Conservation (phyloP, 2,888 invertebrate genomes). For the Tenthredo distinguenda region DNA sequence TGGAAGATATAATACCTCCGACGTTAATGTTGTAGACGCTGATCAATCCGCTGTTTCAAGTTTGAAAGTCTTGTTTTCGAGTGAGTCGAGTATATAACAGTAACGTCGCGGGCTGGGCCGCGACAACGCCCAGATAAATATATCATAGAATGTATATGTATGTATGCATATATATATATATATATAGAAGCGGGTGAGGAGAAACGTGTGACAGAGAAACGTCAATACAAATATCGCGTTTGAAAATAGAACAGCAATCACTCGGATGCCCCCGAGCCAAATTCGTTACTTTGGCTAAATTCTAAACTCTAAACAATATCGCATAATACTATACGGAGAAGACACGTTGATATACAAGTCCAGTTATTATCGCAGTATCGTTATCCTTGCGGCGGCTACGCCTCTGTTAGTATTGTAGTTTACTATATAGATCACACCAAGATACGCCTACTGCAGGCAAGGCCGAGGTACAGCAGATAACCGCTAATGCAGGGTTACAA, state of each 20-base stretch:
- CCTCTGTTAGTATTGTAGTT: slow-evolving; percentile 39
- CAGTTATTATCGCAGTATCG: slow-evolving; percentile 34
- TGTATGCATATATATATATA: neutral
- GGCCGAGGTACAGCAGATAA: slow-evolving; percentile 35
- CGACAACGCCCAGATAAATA: slow-evolving; percentile 50
- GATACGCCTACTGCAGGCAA: slow-evolving; percentile 41
- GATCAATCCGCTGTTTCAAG: slow-evolving; percentile 10
- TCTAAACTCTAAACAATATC: neutral
- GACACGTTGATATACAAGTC: neutral
- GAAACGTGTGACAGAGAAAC: neutral
- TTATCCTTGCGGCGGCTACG: slow-evolving; percentile 10
- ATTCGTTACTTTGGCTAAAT: slow-evolving; percentile 3
- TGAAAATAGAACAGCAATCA: slow-evolving; percentile 35
- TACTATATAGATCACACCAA: slow-evolving; percentile 34
- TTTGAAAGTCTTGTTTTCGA: slow-evolving; percentile 16
- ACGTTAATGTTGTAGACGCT: neutral
- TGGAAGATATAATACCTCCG: neutral
- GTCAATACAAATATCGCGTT: slow-evolving; percentile 34
- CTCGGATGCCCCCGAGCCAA: slow-evolving; percentile 6
- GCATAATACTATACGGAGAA: neutral
- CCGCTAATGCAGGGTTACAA: slow-evolving; percentile 13
- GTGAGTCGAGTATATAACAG: neutral
- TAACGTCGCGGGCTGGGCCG: neutral
- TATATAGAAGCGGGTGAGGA: neutral
- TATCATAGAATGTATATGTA: neutral